Conservation (phyloP, 2,797 vertebrate genomes). For the Syngnathus rostellatus region DNA sequence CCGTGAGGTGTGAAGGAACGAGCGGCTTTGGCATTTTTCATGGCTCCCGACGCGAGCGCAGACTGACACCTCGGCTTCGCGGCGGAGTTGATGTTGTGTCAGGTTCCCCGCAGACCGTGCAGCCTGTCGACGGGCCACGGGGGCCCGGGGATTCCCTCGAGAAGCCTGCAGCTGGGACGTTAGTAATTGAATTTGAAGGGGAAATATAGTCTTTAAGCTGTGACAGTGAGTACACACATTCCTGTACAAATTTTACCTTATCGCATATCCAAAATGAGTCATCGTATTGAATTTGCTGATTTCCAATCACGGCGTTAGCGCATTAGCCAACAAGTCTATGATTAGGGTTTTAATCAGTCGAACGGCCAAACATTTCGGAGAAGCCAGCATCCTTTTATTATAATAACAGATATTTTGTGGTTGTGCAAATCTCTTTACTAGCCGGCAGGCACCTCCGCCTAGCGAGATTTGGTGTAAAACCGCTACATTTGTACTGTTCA, state of each 20-base stretch:
- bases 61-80: constrained; percentile 55
- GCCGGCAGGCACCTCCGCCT: not conserved
- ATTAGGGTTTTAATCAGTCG: not conserved
- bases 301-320: not conserved
- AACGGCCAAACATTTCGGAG: not conserved
- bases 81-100: constrained; percentile 59
- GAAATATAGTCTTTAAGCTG: constrained; percentile 4
- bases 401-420: not conserved
- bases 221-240: not conserved
- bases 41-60: constrained; percentile 32
- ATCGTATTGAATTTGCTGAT: not conserved
- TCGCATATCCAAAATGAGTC: not conserved
- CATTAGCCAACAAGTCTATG: not conserved
- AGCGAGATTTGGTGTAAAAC: not conserved
- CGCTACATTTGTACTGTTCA: not conserved
- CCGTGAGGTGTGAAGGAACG: constrained; percentile 34
- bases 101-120: constrained; percentile 58
- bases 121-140: constrained; percentile 59
- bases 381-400: not conserved
- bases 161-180: constrained; percentile 60
- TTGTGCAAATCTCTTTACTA: not conserved
- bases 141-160: constrained; percentile 60
- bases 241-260: too few species aligned
- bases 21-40: constrained; percentile 30
- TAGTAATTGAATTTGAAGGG: constrained; percentile 63